Evolutionary conservation across 2,888 invertebrate genomes (phyloP).

Genomic region (Bombylius discolor): DNA sequence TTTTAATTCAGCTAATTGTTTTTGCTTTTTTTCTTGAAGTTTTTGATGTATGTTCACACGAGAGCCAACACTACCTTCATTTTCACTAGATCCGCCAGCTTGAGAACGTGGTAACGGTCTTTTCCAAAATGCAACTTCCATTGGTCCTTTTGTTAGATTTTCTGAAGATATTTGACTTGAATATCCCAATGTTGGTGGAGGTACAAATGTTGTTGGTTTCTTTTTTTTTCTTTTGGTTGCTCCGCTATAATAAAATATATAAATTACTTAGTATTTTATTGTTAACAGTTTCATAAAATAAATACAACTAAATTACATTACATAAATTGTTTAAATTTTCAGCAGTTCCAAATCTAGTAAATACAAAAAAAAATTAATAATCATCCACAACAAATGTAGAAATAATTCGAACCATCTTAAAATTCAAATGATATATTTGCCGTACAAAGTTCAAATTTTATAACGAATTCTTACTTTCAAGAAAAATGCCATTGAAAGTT

Average conservation of each 20-base stretch:
- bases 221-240: constrained; percentile 67
- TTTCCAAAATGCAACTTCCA: constrained; percentile 59
- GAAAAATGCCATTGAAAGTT: no score
- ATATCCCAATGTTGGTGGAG: constrained; percentile 45
- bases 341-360: no score
- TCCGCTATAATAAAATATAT: constrained; percentile 16
- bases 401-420: no score
- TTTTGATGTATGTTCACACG: constrained; percentile 77
- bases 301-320: no score
- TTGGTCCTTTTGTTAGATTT: constrained; percentile 26
- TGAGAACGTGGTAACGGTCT: constrained; percentile 51
- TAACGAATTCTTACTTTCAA: no score
- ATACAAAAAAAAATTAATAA: no score
- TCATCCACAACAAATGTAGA: no score
- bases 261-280: no score
- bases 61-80: constrained; percentile 61
- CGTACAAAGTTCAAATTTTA: no score
- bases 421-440: no score
- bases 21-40: constrained; percentile 75
- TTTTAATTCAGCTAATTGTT: constrained; percentile 68
- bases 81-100: constrained; percentile 54
- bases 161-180: constrained; percentile 12
- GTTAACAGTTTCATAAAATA: no score
- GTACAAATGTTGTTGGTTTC: constrained; percentile 79
- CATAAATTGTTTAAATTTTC: no score